phyloP scores from a whole-genome alignment of 2,888 invertebrate species.

The Polyploca ridens region DNA sequence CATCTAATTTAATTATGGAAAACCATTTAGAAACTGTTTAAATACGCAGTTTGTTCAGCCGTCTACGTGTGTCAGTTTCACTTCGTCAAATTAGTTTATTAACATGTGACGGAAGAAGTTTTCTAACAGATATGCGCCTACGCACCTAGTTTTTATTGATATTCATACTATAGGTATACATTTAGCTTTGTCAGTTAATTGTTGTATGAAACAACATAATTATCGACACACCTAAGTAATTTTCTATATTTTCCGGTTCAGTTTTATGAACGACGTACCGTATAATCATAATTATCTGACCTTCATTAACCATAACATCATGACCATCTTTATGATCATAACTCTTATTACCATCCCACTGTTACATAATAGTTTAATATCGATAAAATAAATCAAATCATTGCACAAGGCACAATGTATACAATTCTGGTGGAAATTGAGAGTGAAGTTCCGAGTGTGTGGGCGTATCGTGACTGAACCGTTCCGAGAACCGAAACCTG shows the following conservation, averaged over 20 bases:
- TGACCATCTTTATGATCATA: constrained; percentile 3
- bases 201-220: not conserved
- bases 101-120: not conserved
- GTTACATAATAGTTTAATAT: constrained; percentile 19
- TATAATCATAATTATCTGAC: not conserved
- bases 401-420: constrained; percentile 17
- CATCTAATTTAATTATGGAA: constrained; percentile 1
- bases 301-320: not conserved
- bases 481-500: constrained; percentile 4
- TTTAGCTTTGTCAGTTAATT: too few species aligned
- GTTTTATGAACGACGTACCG: not conserved
- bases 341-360: constrained; percentile 14
- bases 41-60: constrained; percentile 10
- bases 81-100: not conserved
- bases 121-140: constrained; percentile 7
- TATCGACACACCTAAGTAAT: not conserved
- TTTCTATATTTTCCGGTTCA: not conserved
- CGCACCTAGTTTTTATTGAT: not conserved
- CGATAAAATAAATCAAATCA: constrained; percentile 17
- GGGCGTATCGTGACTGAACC: constrained; percentile 14
- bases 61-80: constrained; percentile 5
- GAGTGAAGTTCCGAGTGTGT: constrained; percentile 28
- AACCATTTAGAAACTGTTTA: not conserved
- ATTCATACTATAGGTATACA: not conserved
- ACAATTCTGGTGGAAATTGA: constrained; percentile 33